Evolutionary conservation across 2,113 vertebrate species (phyloP).

Genomic region (Prionailurus viverrinus): DNA sequence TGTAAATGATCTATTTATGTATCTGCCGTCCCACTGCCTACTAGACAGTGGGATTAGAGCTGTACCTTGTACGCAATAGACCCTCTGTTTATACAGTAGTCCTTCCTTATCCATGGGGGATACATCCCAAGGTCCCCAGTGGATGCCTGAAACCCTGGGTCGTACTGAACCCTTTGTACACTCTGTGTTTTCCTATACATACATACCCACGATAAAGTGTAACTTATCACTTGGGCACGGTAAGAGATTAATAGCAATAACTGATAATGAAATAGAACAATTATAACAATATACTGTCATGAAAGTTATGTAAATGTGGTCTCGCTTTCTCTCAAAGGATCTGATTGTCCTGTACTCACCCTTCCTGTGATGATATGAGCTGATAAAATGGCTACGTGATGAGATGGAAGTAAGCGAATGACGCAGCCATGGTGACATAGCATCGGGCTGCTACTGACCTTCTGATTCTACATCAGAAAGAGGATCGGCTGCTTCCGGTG

Average conservation of each 20-base stretch:
- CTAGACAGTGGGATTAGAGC: background rate
- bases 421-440: background rate
- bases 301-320: background rate
- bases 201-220: background rate
- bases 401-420: background rate
- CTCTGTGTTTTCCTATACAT: background rate
- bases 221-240: background rate
- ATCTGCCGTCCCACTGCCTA: background rate
- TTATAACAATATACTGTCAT: background rate
- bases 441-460: background rate
- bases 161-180: background rate
- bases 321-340: background rate
- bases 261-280: background rate
- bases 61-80: too few relatives aligned
- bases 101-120: background rate
- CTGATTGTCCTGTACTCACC: background rate
- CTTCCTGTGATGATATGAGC: background rate
- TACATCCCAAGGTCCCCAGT: background rate
- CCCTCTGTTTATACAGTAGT: background rate
- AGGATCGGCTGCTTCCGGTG: background rate
- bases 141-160: background rate
- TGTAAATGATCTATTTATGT: background rate
- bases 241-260: background rate
- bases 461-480: background rate
- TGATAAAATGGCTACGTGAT: background rate